Percentiles rank a stretch among this genome's conserved stretches.
Evolutionary conservation across 2,888 invertebrate species (phyloP).

Genomic region (Trissolcus brochymenae): DNA sequence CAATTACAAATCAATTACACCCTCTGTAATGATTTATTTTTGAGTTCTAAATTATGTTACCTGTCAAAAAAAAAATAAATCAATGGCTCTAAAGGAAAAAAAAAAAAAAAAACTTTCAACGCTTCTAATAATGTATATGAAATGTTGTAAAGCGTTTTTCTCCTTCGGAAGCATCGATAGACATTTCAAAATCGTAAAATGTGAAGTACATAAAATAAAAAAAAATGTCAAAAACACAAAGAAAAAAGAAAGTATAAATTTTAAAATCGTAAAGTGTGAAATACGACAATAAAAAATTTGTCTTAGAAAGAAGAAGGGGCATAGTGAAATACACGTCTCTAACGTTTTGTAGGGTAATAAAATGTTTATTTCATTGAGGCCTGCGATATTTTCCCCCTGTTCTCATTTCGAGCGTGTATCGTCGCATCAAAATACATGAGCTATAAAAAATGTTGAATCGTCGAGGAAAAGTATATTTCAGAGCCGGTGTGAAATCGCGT

Average conservation of each 20-base stretch:
- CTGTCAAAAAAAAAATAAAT: no score
- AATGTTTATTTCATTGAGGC: conserved; percentile 49
- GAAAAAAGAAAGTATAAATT: conserved; percentile 7
- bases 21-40: no score
- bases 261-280: conserved; percentile 36
- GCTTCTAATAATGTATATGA: no score
- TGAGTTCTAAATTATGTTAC: no score
- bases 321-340: conserved; percentile 28
- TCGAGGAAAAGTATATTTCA: conserved; percentile 22
- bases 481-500: not conserved
- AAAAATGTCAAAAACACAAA: no score
- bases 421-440: conserved; percentile 42
- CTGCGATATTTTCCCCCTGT: conserved; percentile 9
- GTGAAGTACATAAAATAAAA: no score
- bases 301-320: conserved; percentile 41
- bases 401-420: conserved; percentile 18
- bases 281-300: conserved; percentile 48
- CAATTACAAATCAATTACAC: no score
- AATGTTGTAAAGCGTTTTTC: no score
- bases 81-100: no score
- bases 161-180: no score
- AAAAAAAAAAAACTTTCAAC: no score
- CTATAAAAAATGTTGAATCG: conserved; percentile 31
- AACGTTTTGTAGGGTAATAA: conserved; percentile 51
- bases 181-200: no score